A percentile compares a stretch with the other conserved stretches of the same genome.
Evolutionary conservation across 2,113 vertebrate genomes (phyloP).

Genomic region (Megaceryle maxima): DNA sequence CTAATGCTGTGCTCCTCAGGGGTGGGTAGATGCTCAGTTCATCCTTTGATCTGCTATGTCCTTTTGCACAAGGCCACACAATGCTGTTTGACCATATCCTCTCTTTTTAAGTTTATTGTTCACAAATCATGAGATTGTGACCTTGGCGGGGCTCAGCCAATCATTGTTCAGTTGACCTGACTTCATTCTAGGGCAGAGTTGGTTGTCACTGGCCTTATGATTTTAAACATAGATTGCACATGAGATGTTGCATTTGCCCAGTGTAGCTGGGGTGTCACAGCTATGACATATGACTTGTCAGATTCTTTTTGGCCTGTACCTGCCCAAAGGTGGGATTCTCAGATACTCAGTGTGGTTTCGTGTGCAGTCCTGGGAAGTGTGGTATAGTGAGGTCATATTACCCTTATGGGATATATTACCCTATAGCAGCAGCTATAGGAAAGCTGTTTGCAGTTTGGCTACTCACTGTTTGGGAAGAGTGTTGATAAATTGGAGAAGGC

Average conservation of each 20-base stretch:
- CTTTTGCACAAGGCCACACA: neutral
- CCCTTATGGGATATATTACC: neutral
- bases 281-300: neutral
- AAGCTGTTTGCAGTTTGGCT: neutral
- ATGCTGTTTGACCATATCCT: neutral
- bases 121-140: neutral
- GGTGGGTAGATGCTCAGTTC: neutral
- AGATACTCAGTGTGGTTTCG: accelerated
- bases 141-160: neutral
- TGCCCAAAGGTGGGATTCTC: neutral
- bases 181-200: neutral
- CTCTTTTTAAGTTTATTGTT: neutral
- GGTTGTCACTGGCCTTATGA: neutral
- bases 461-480: neutral
- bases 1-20: neutral
- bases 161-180: neutral
- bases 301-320: neutral
- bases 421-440: neutral
- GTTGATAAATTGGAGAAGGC: neutral
- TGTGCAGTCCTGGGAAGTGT: neutral
- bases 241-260: accelerated
- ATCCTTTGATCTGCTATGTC: neutral
- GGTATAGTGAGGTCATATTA: neutral
- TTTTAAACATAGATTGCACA: neutral
- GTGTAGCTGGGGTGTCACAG: neutral